Conservation (phyloP, 2,797 vertebrate species). For the Prunella strophiata region DNA sequence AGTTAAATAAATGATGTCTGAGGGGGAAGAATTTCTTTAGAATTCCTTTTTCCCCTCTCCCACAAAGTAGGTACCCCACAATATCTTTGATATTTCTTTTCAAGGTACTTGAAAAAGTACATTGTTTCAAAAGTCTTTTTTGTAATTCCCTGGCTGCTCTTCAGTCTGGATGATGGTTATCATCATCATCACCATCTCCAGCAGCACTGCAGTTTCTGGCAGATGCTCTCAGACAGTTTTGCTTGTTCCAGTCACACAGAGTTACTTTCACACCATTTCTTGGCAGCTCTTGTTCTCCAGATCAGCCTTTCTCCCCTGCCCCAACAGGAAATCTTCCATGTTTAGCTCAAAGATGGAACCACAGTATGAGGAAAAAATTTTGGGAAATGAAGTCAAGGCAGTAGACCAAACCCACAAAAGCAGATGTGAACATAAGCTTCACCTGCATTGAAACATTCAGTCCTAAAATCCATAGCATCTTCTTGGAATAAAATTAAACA, state of each 20-base stretch:
- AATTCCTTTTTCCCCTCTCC: background rate
- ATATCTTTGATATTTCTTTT: background rate
- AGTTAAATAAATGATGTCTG: background rate
- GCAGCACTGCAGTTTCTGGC: background rate
- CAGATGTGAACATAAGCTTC: background rate
- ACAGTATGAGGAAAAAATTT: background rate
- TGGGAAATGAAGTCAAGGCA: background rate
- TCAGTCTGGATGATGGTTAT: background rate
- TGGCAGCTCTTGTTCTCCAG: background rate
- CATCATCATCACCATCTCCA: background rate
- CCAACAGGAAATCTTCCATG: background rate
- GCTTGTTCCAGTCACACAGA: background rate
- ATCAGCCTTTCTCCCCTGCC: background rate
- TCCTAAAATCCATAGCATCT: background rate
- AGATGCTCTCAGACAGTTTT: background rate
- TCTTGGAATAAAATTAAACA: background rate
- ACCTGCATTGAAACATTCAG: background rate
- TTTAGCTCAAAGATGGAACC: background rate
- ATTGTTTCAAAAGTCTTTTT: background rate
- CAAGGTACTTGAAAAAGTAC: background rate
- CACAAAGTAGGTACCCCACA: too few relatives aligned
- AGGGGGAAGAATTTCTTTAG: background rate
- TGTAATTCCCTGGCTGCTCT: background rate
- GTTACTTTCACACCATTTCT: background rate
- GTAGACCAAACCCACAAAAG: background rate